Evolutionary conservation across 23 tunicate species (phyloP).

Genomic region (Botrylloides violaceus): DNA sequence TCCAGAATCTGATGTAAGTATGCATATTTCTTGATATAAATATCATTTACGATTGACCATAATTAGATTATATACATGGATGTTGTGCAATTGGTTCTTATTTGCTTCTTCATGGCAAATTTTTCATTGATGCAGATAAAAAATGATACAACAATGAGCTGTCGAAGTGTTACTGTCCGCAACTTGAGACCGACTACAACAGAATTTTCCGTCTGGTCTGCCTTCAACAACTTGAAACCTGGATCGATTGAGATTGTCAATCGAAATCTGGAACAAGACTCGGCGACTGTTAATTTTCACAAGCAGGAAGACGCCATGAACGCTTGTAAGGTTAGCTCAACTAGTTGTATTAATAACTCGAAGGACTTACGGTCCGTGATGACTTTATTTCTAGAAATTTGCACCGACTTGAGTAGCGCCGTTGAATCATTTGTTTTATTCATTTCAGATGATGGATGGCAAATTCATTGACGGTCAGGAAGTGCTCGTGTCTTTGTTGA

Average conservation of each 20-base stretch:
- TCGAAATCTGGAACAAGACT: constrained; percentile 89
- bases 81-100: not conserved
- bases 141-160: constrained; percentile 61
- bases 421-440: not conserved
- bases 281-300: constrained; percentile 94
- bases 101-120: not conserved
- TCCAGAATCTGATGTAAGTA: constrained; percentile 91
- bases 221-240: constrained; percentile 74
- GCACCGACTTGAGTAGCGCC: too few species aligned
- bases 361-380: too few species aligned
- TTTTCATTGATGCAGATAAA: too few species aligned
- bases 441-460: constrained; percentile 80
- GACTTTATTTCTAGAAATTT: too few species aligned
- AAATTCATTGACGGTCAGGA: constrained; percentile 89
- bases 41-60: too few species aligned
- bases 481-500: constrained; percentile 80
- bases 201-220: constrained; percentile 53
- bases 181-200: constrained; percentile 70
- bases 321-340: constrained; percentile 56
- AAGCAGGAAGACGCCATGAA: constrained; percentile 81
- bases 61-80: too few species aligned
- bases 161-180: constrained; percentile 88
- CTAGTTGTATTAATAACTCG: not conserved
- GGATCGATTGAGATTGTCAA: constrained; percentile 92
- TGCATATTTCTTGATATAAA: not conserved